Percentiles rank a stretch among this genome's conserved stretches.
Conservation (phyloP, 2,113 vertebrate genomes). For the Pseudorectes ferrugineus region DNA sequence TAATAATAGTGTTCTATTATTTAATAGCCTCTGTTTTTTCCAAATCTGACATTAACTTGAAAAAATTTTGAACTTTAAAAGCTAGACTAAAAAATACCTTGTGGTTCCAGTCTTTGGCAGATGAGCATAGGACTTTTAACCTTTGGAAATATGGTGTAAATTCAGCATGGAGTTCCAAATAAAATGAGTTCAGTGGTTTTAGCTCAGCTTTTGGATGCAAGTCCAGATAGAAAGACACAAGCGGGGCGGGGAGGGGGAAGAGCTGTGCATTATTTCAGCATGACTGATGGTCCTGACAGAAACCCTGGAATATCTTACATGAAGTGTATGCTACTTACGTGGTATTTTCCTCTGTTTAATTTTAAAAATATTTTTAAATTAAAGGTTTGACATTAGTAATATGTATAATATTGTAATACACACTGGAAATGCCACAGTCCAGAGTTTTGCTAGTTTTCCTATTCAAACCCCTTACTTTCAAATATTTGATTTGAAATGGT, state of each 20-base stretch:
- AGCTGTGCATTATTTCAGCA: conserved; percentile 48
- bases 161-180: conserved; percentile 30
- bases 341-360: conserved; percentile 29
- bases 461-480: not conserved
- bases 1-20: conserved; percentile 41
- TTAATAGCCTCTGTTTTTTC: conserved; percentile 43
- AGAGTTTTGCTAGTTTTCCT: not conserved
- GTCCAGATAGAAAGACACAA: conserved; percentile 30
- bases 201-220: conserved; percentile 58
- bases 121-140: conserved; percentile 38
- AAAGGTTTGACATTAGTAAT: not conserved
- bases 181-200: conserved; percentile 63
- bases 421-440: not conserved
- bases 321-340: not conserved
- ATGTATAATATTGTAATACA: not conserved
- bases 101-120: conserved; percentile 57
- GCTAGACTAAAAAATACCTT: conserved; percentile 56
- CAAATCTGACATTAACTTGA: conserved; percentile 51
- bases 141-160: conserved; percentile 68
- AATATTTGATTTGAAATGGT: not conserved
- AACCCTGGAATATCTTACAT: conserved; percentile 29
- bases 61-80: conserved; percentile 64
- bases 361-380: not conserved
- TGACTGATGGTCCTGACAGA: conserved; percentile 43
- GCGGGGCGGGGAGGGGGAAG: not conserved